A percentile compares a stretch with the other conserved stretches of the same genome.
These are phyloP conservation scores for Ennomos erosarius DNA, from an alignment of 2,888 invertebrate species.

Conservation along the genomic window DNA sequence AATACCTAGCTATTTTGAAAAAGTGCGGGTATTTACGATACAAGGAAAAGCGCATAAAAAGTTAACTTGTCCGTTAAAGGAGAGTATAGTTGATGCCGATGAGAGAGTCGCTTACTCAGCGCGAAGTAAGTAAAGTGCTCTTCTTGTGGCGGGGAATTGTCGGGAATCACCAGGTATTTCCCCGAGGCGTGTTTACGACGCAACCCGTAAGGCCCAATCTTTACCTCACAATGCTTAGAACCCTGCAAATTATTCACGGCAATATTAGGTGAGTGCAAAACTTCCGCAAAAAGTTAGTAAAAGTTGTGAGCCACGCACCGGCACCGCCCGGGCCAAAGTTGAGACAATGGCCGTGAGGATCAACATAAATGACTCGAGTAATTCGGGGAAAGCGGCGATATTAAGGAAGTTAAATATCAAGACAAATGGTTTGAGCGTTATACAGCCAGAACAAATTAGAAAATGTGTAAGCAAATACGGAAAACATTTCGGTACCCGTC, in stretches of 20 bases:
- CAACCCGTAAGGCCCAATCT: constrained; percentile 57
- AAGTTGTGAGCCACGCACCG: constrained; percentile 23
- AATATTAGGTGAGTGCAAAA: constrained; percentile 49
- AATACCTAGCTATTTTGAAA: constrained; percentile 41
- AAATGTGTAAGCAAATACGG: constrained; percentile 19
- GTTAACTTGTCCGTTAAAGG: constrained; percentile 49
- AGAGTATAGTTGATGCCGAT: constrained; percentile 50
- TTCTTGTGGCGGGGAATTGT: constrained; percentile 40
- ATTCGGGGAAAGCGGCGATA: constrained; percentile 31
- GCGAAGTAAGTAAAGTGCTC: constrained; percentile 47
- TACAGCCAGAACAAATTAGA: constrained; percentile 26
- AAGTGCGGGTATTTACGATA: constrained; percentile 39
- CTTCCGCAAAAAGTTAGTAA: constrained; percentile 47
- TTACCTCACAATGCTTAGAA: constrained; percentile 54
- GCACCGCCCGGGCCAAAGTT: constrained; percentile 38
- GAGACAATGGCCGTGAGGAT: constrained; percentile 43
- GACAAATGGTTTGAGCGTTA: constrained; percentile 30
- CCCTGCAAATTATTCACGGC: constrained; percentile 61
- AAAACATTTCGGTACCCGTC: constrained; percentile 3
- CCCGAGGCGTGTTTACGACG: constrained; percentile 72
- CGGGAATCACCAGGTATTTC: constrained; percentile 61
- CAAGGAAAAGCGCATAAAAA: constrained; percentile 51
- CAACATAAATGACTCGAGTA: constrained; percentile 35
- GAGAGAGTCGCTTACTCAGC: constrained; percentile 63
- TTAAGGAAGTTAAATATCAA: constrained; percentile 35